These are phyloP conservation scores for Ommatoiulus sabulosus DNA, from an alignment of 2,888 invertebrate genomes.

Conservation along the genomic window DNA sequence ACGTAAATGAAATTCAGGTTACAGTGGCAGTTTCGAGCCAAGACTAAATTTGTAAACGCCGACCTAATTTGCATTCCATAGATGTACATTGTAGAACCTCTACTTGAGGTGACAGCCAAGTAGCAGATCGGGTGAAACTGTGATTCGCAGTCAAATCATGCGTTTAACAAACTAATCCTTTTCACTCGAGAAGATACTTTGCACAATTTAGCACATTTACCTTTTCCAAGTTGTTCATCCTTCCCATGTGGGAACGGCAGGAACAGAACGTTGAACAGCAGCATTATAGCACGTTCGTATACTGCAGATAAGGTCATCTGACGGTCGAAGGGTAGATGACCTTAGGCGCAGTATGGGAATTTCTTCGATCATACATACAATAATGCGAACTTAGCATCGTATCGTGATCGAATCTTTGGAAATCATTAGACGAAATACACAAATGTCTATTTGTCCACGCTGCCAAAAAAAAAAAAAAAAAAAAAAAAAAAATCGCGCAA, in stretches of 20 bases:
- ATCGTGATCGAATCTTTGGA: neutral
- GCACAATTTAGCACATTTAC: neutral
- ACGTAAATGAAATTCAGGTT: neutral
- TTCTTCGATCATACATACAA: too few species aligned
- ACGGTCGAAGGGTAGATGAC: too few species aligned
- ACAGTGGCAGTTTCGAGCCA: neutral
- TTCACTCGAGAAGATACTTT: neutral
- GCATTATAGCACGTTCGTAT: too few species aligned
- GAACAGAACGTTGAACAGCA: neutral
- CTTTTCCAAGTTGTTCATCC: neutral
- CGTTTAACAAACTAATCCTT: neutral
- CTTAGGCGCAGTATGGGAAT: too few species aligned
- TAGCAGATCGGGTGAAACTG: neutral
- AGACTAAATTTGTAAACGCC: neutral
- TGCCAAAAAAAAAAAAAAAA: neutral
- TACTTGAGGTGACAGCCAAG: neutral
- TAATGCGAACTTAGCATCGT: too few species aligned
- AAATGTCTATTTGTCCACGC: neutral
- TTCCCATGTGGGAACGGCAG: neutral
- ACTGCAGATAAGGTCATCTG: too few species aligned
- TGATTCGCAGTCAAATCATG: conserved; percentile 37
- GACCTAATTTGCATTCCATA: conserved; percentile 31
- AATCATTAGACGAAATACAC: neutral
- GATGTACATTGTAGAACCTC: neutral
- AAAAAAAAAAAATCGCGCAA: neutral